Evolutionary conservation across 2,797 vertebrate genomes (phyloP).

Genomic region (Perodicticus potto): DNA sequence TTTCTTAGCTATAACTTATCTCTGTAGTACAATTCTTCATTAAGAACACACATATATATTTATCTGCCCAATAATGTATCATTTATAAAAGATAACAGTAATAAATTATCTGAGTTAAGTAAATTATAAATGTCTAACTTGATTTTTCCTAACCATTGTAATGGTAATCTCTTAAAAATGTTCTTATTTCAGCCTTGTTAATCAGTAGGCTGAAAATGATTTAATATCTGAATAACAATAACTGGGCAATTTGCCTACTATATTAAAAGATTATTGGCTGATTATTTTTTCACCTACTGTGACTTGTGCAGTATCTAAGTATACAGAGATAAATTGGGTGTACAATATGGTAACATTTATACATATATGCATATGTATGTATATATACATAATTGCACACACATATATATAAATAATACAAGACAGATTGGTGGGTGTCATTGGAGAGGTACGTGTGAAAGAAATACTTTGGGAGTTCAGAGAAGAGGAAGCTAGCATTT

Average conservation of each 20-base stretch:
- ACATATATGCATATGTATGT: not conserved
- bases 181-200: slow-evolving; percentile 58
- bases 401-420: not conserved
- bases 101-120: slow-evolving; percentile 34
- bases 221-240: slow-evolving; percentile 15
- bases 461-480: not conserved
- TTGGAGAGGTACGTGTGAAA: not conserved
- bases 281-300: not conserved
- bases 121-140: slow-evolving; percentile 37
- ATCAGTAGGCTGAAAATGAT: slow-evolving; percentile 8
- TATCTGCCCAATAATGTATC: not conserved
- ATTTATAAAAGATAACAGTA: slow-evolving; percentile 35
- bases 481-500: not conserved
- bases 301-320: slow-evolving; percentile 28
- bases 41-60: slow-evolving; percentile 13
- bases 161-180: slow-evolving; percentile 43
- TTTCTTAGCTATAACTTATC: slow-evolving; percentile 28
- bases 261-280: not conserved
- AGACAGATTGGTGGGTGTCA: not conserved
- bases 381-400: not conserved
- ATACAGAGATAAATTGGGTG: not conserved
- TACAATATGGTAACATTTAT: not conserved
- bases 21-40: not conserved
- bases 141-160: slow-evolving; percentile 45
- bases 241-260: not conserved